A percentile compares a stretch with the other conserved stretches of the same genome.
phyloP scores from a whole-genome alignment of 2,113 vertebrate species.

The Tricholaema leucomelas region DNA sequence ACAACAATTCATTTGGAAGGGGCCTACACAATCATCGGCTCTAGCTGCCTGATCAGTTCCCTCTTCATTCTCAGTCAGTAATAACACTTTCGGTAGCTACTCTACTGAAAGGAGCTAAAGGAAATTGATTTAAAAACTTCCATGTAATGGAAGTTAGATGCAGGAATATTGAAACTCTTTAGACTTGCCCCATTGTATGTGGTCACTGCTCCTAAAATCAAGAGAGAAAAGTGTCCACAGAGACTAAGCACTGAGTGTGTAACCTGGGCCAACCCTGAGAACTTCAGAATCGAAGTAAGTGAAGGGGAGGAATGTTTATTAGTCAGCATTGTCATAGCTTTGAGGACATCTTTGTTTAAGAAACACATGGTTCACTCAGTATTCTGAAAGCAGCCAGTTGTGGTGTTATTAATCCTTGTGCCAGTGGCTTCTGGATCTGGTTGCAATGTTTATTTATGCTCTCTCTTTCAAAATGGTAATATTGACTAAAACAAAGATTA shows the following conservation, averaged over 20 bases:
- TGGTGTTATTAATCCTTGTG: not conserved
- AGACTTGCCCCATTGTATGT: not conserved
- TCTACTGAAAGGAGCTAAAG: not conserved
- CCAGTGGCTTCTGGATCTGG: not conserved
- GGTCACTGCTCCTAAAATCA: not conserved
- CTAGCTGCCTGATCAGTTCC: not conserved
- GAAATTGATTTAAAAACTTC: rapidly evolving
- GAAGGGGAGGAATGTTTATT: not conserved
- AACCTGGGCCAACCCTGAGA: too few relatives aligned
- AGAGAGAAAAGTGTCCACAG: not conserved
- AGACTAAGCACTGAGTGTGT: not conserved
- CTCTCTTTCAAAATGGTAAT: not conserved
- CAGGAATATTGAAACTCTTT: not conserved
- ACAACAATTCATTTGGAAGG: not conserved
- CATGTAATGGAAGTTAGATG: not conserved
- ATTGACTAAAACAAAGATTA: not conserved
- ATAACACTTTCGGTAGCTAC: not conserved
- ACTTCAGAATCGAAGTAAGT: not conserved
- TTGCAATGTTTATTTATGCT: not conserved
- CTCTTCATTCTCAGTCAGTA: not conserved
- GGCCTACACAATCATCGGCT: not conserved
- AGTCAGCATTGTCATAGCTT: not conserved
- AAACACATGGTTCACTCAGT: not conserved
- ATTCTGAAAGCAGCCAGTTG: not conserved
- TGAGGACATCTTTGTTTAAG: not conserved